Conservation (phyloP, 2,113 vertebrate species). For the Albula goreensis region DNA sequence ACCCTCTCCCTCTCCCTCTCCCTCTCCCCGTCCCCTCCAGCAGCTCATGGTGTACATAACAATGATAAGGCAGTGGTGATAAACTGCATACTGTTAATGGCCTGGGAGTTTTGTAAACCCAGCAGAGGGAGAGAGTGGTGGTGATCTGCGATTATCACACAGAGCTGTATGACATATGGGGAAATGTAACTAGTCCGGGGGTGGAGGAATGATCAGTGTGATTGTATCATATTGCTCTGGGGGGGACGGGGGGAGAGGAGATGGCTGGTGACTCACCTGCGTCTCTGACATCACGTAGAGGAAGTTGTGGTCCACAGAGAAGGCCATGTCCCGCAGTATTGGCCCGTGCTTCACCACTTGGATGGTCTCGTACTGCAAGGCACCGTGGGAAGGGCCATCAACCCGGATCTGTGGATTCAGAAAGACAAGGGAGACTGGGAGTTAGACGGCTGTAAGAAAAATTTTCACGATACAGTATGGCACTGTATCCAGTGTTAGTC, state of each 20-base stretch:
- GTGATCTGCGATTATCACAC: neutral
- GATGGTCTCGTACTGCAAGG: conserved; percentile 87
- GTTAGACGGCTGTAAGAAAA: neutral
- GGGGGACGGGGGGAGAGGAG: conserved; percentile 25
- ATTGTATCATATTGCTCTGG: neutral
- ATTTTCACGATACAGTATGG: neutral
- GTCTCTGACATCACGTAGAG: conserved; percentile 96
- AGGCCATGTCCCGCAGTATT: conserved; percentile 91
- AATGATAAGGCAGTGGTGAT: neutral
- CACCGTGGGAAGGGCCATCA: conserved; percentile 80
- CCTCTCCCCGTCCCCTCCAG: too few relatives aligned
- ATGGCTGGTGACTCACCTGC: conserved; percentile 76
- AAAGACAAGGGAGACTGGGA: conserved; percentile 23
- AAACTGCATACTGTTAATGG: neutral
- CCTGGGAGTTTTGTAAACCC: neutral
- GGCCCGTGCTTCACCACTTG: conserved; percentile 87
- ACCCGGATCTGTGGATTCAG: conserved; percentile 81
- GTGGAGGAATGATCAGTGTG: neutral
- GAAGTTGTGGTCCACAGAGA: conserved; percentile 86
- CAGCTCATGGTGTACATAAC: neutral
- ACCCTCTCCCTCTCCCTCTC: too few relatives aligned
- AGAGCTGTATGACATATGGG: neutral
- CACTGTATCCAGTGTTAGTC: neutral
- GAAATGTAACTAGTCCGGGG: neutral
- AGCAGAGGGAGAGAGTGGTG: neutral